Evolutionary conservation across 2,888 invertebrate genomes (phyloP).

Genomic region (Cosmia pyralina): DNA sequence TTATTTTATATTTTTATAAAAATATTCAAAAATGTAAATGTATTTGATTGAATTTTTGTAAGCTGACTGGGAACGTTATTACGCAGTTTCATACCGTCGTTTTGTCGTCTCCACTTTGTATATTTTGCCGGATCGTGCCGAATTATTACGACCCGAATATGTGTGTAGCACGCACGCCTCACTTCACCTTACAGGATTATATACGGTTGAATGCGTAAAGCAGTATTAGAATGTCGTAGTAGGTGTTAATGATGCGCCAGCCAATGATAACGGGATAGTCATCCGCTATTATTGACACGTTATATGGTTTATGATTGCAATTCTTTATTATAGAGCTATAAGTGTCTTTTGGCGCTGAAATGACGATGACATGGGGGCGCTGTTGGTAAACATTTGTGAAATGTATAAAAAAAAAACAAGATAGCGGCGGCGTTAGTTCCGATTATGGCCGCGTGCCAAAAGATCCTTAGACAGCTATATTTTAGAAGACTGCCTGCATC

Average conservation of each 20-base stretch:
- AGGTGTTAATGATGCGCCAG: not conserved
- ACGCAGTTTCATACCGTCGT: not conserved
- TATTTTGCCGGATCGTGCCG: not conserved
- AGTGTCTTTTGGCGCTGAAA: not conserved
- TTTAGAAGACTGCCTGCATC: not conserved
- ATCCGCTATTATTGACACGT: not conserved
- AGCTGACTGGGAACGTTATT: not conserved
- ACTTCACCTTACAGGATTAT: not conserved
- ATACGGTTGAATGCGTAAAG: not conserved
- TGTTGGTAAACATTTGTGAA: not conserved
- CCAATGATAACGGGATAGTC: not conserved
- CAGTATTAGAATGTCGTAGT: too few species aligned
- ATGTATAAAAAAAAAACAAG: not conserved
- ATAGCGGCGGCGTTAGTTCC: not conserved
- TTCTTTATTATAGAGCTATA: not conserved
- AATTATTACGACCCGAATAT: conserved; percentile 1
- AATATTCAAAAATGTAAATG: too few species aligned
- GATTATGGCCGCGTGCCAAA: not conserved
- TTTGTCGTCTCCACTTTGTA: too few species aligned
- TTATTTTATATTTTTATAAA: too few species aligned
- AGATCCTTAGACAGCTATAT: not conserved
- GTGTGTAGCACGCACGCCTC: not conserved
- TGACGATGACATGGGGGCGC: not conserved
- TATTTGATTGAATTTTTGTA: not conserved
- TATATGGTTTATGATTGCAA: not conserved